Percentiles rank a stretch among this genome's conserved stretches.
These are phyloP conservation scores for Artibeus jamaicensis DNA, from an alignment of 2,797 vertebrate species.

Conservation along the genomic window DNA sequence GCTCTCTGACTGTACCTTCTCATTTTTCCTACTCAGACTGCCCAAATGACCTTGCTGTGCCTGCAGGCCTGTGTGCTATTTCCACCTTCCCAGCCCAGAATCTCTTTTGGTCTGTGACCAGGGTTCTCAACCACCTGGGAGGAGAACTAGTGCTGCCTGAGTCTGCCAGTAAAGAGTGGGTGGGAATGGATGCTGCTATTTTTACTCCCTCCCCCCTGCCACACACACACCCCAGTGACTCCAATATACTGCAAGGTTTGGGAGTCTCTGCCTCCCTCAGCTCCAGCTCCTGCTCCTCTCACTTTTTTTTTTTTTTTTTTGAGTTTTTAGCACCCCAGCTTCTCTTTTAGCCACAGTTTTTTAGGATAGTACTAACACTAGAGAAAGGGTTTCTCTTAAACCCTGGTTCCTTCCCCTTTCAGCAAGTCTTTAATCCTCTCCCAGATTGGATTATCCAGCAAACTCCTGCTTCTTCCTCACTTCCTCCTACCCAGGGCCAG, in stretches of 20 bases:
- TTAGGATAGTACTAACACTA: not conserved
- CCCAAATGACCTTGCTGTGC: rapidly evolving
- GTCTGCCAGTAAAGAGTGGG: not conserved
- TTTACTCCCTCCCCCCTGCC: not conserved
- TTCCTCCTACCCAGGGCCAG: not conserved
- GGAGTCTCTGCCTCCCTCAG: not conserved
- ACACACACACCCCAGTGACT: not conserved
- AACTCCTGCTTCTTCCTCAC: not conserved
- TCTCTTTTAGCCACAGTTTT: no score
- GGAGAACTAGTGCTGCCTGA: no score
- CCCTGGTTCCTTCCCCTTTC: not conserved
- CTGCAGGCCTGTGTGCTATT: not conserved
- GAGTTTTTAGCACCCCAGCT: not conserved
- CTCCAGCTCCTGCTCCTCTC: not conserved
- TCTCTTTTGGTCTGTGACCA: not conserved
- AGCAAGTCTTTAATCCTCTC: not conserved
- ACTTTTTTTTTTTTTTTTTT: not conserved
- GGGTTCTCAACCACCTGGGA: not conserved
- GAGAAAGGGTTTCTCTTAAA: not conserved
- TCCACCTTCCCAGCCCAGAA: not conserved
- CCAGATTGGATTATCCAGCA: not conserved
- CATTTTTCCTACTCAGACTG: not conserved
- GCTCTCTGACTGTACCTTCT: not conserved
- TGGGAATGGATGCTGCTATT: not conserved
- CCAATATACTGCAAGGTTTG: not conserved